phyloP scores from a whole-genome alignment of 2,888 invertebrate species.

The Thelaira solivaga region DNA sequence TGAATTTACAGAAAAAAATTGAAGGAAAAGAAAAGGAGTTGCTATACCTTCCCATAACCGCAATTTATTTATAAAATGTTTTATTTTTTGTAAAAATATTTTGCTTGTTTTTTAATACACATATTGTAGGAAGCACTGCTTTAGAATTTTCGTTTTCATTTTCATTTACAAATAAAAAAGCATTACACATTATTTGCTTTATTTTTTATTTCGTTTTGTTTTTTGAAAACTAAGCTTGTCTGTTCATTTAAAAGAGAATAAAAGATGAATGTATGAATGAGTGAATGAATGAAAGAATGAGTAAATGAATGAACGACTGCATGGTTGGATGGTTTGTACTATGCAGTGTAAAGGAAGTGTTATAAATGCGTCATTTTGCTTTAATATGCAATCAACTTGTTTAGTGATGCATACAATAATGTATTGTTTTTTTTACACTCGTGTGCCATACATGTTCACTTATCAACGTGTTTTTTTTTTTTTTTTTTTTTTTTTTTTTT shows the following conservation, averaged over 20 bases:
- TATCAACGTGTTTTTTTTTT: slow-evolving; percentile 8
- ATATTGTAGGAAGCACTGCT: slow-evolving; percentile 1
- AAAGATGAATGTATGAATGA: neutral
- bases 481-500: neutral
- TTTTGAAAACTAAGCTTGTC: neutral
- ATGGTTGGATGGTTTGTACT: slow-evolving; percentile 6
- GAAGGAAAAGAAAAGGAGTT: neutral
- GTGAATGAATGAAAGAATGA: neutral
- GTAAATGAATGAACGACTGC: neutral
- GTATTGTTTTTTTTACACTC: slow-evolving; percentile 43
- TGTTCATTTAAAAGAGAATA: slow-evolving; percentile 9
- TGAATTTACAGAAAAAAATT: neutral
- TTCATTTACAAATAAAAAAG: slow-evolving; percentile 18
- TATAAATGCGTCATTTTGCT: slow-evolving; percentile 54
- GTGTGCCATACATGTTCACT: neutral
- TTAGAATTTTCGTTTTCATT: slow-evolving; percentile 30
- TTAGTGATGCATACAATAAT: slow-evolving; percentile 57
- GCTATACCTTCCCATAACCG: slow-evolving; percentile 11
- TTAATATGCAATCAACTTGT: slow-evolving; percentile 60
- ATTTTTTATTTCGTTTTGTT: neutral
- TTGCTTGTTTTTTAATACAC: slow-evolving; percentile 2
- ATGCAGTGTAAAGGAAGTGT: slow-evolving; percentile 37
- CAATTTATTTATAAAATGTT: slow-evolving; percentile 30
- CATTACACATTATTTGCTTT: slow-evolving; percentile 3
- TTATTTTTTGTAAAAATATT: neutral